Evolutionary conservation across 2,888 invertebrate species (phyloP).

Genomic region (Synergus laeviventris): DNA sequence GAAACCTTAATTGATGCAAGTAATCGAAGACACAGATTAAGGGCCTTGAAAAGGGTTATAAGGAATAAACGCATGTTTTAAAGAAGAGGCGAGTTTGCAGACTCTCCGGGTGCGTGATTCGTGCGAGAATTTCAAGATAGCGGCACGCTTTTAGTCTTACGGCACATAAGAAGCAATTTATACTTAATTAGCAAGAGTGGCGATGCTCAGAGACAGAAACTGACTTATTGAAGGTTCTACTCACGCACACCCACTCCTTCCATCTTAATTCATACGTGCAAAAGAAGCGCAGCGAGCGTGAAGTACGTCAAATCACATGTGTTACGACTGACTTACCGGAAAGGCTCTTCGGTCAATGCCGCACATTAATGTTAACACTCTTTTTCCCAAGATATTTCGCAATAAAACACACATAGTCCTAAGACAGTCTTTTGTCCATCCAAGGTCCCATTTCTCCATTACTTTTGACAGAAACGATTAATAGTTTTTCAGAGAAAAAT

Average conservation of each 20-base stretch:
- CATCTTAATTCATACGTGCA: not conserved
- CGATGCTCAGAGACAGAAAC: constrained; percentile 32
- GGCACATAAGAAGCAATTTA: constrained; percentile 35
- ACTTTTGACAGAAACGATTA: not conserved
- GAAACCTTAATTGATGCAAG: not conserved
- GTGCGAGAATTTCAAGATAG: constrained; percentile 30
- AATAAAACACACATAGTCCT: not conserved
- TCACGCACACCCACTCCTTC: constrained; percentile 17
- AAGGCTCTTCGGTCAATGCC: constrained; percentile 22
- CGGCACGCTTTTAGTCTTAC: constrained; percentile 30
- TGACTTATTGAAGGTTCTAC: constrained; percentile 32
- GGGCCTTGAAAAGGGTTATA: not conserved
- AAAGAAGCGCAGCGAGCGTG: constrained; percentile 17
- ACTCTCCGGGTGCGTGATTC: constrained; percentile 10
- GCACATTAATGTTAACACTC: not conserved
- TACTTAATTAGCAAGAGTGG: constrained; percentile 35
- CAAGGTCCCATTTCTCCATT: not conserved
- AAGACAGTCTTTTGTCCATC: not conserved
- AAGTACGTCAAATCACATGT: constrained; percentile 30
- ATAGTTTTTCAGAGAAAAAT: not conserved
- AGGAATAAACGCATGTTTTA: not conserved
- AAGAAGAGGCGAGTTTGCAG: not conserved
- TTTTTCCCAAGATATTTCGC: not conserved
- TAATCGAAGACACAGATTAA: constrained; percentile 1
- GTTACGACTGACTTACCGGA: constrained; percentile 13